Percentiles rank a stretch among this genome's conserved stretches.
Evolutionary conservation across 2,797 vertebrate genomes (phyloP).

Genomic region (Sphenodon punctatus): DNA sequence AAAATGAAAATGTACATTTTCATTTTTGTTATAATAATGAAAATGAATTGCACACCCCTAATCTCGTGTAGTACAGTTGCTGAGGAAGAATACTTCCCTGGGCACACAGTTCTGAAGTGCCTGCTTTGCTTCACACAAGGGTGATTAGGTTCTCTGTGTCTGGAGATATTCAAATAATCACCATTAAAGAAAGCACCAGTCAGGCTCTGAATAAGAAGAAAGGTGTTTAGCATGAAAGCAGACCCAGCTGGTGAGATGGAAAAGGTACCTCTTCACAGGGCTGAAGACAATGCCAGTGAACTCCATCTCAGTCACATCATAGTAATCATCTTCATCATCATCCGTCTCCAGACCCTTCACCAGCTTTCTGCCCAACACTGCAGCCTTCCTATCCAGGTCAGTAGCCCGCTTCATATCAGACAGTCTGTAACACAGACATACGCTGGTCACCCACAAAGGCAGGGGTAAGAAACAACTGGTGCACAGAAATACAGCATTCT

Average conservation of each 20-base stretch:
- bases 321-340: slow-evolving; percentile 81
- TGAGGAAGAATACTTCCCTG: too few relatives aligned
- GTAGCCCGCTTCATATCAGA: neutral
- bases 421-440: neutral
- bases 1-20: too few relatives aligned
- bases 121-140: too few relatives aligned
- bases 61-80: too few relatives aligned
- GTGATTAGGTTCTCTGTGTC: neutral
- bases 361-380: slow-evolving; percentile 81
- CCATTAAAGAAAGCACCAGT: neutral
- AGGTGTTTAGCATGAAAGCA: neutral
- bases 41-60: too few relatives aligned
- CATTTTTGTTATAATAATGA: too few relatives aligned
- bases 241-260: neutral
- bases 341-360: slow-evolving; percentile 75
- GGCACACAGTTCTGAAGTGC: neutral
- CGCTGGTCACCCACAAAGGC: accelerated
- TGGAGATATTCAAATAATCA: neutral
- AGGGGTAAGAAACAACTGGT: accelerated
- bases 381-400: slow-evolving; percentile 78
- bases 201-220: neutral
- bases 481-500: too few relatives aligned
- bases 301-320: slow-evolving; percentile 83
- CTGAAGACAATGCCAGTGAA: slow-evolving; percentile 80
- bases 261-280: slow-evolving; percentile 85